phyloP scores from a whole-genome alignment of 2,797 vertebrate species.

The Sebastes vulpes region DNA sequence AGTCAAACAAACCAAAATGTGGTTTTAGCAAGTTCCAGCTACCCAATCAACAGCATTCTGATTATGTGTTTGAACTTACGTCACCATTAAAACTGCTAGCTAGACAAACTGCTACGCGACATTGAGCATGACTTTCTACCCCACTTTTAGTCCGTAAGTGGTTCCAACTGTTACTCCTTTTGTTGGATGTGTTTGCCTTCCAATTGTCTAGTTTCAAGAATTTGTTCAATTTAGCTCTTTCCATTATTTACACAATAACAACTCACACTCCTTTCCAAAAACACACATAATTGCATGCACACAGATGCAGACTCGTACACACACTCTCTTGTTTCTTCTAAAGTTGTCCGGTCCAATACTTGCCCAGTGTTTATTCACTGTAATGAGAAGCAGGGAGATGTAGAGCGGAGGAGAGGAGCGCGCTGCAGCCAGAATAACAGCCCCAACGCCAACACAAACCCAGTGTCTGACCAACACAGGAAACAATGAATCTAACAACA shows the following conservation, averaged over 20 bases:
- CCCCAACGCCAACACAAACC: slow-evolving; percentile 84
- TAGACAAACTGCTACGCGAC: slow-evolving; percentile 20
- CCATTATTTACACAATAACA: slow-evolving; percentile 50
- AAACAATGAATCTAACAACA: slow-evolving; percentile 87
- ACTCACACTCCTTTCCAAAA: slow-evolving; percentile 15
- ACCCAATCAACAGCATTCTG: slow-evolving; percentile 18
- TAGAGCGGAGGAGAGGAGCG: slow-evolving; percentile 49
- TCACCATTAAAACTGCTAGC: slow-evolving; percentile 1
- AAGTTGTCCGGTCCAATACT: slow-evolving; percentile 66
- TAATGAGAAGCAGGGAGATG: slow-evolving; percentile 83
- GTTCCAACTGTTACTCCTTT: slow-evolving; percentile 42
- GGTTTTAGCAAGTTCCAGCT: slow-evolving; percentile 26
- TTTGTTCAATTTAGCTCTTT: slow-evolving; percentile 50
- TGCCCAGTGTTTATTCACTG: slow-evolving; percentile 76
- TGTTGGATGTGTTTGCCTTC: slow-evolving; percentile 24
- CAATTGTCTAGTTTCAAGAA: slow-evolving; percentile 42
- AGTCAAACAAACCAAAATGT: slow-evolving; percentile 3
- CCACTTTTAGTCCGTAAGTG: slow-evolving; percentile 21
- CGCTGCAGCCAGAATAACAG: slow-evolving; percentile 81
- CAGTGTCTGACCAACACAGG: slow-evolving; percentile 80
- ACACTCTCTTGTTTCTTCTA: slow-evolving; percentile 32
- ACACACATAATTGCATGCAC: slow-evolving; percentile 24
- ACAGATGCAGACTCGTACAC: neutral
- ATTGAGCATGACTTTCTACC: slow-evolving; percentile 22
- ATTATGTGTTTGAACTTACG: slow-evolving; percentile 23